Conservation (phyloP, 2,888 invertebrate species). For the Spisula subtruncata region DNA sequence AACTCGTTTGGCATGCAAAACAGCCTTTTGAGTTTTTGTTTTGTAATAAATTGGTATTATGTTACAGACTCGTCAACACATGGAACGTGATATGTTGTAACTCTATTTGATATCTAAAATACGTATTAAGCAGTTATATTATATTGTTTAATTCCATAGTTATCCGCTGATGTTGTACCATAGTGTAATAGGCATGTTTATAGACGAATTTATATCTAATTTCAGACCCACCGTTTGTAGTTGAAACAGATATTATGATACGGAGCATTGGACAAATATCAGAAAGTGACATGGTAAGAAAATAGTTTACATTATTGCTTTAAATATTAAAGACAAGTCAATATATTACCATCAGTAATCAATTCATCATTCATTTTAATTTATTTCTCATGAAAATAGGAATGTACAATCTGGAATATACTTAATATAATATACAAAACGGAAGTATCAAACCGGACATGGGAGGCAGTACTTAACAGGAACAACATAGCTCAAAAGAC, state of each 20-base stretch:
- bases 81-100: background rate
- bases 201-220: conserved; percentile 10
- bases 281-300: conserved; percentile 94
- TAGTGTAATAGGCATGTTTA: background rate
- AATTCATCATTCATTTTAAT: too few relatives aligned
- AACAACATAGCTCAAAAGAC: too few relatives aligned
- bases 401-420: too few relatives aligned
- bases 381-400: too few relatives aligned
- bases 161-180: background rate
- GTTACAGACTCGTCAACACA: background rate
- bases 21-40: background rate
- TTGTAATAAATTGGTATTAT: background rate
- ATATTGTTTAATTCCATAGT: background rate
- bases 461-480: too few relatives aligned
- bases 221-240: conserved; percentile 76
- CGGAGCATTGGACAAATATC: conserved; percentile 93
- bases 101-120: background rate
- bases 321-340: too few relatives aligned
- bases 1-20: background rate
- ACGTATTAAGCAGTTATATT: background rate
- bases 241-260: conserved; percentile 81
- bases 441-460: too few relatives aligned
- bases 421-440: too few relatives aligned
- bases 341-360: too few relatives aligned
- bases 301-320: background rate